Evolutionary conservation across 2,888 invertebrate species (phyloP).

Genomic region (Drosophila falleni): DNA sequence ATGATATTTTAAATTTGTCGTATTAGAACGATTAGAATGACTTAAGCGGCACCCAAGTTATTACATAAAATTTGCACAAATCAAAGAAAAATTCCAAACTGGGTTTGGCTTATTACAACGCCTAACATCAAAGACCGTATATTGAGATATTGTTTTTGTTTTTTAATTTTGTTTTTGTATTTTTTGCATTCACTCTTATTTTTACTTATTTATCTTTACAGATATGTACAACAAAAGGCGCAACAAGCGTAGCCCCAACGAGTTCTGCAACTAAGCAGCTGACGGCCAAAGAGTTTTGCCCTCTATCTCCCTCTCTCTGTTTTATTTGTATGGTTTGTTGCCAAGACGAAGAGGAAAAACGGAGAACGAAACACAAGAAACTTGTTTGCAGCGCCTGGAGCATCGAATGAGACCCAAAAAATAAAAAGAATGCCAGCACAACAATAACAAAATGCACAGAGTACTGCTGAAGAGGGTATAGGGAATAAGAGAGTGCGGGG

Average conservation of each 20-base stretch:
- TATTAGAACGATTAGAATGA: neutral
- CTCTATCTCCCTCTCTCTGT: slow-evolving; percentile 15
- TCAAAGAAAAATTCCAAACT: slow-evolving; percentile 12
- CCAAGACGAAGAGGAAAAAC: slow-evolving; percentile 38
- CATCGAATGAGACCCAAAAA: slow-evolving; percentile 53
- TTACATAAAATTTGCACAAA: slow-evolving; percentile 4
- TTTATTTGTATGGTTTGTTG: slow-evolving; percentile 17
- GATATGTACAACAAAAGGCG: slow-evolving; percentile 54
- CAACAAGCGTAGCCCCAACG: slow-evolving; percentile 66
- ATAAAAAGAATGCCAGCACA: slow-evolving; percentile 39
- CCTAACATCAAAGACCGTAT: slow-evolving; percentile 54
- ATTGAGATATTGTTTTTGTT: slow-evolving; percentile 11
- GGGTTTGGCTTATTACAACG: slow-evolving; percentile 27
- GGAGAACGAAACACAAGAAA: slow-evolving; percentile 70
- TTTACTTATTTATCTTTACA: slow-evolving; percentile 38
- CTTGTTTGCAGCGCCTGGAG: slow-evolving; percentile 72
- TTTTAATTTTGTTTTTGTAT: too few relatives aligned
- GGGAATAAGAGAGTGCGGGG: neutral
- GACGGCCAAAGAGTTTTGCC: slow-evolving; percentile 52
- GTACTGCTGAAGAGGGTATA: slow-evolving; percentile 22
- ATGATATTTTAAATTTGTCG: slow-evolving; percentile 2
- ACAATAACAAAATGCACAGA: slow-evolving; percentile 41
- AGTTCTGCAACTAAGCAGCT: slow-evolving; percentile 73
- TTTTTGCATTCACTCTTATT: slow-evolving; percentile 28
- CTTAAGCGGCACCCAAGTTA: slow-evolving; percentile 6